Base-by-base conservation (phyloP, 2,797 vertebrate species). In the Acropternis orthonyx region DNA sequence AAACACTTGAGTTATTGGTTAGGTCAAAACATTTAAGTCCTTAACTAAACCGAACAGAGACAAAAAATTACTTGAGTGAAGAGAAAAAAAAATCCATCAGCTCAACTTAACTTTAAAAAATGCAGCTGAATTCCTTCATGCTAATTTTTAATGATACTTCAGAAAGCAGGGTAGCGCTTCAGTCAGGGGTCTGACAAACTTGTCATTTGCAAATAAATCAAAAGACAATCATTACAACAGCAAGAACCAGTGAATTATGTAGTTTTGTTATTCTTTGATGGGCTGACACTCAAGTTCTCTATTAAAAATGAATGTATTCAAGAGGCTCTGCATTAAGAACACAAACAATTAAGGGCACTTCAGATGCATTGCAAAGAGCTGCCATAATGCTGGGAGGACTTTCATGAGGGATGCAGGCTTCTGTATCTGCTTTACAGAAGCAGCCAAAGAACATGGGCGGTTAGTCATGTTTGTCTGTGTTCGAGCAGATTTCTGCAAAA, bases 281-380 rank as follows among this genome's bases (percentile, higher is more conserved):
- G 97, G 97, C 95, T 75, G 93, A 95, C 96, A 92, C 97, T 98
- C 97, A 97, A 97, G 97, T 96, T 92, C 93, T 97, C 97, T 98
- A 97, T 98, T 98, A 98, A 98, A 98, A 98, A 98, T 98, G 96
- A 98, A 98, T 98, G 97, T 96, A 95, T 98, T 98, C 97, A 97
- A 98, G 98, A 98, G 98, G 96, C 93, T 97, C 95, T 97, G 97
- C 96, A 96, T 98, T 98, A 98, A 97, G 97, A 98, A 98, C 96
- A 97, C 98, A 98, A 98, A 98, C 98, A 98, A 98, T 98, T 98
- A 98, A 98, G 97, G 92, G 96, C 95, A 98, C 98, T 98, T 98
- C 97, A 98, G 96, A 97, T 97, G 75, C 94, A 97, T 94, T 97
- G 88, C 96, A 95, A 91, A 98, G 97, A 98, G 97, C 97, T 95